Conservation (phyloP, 2,888 invertebrate species). For the Macrosoma leucophasiata region DNA sequence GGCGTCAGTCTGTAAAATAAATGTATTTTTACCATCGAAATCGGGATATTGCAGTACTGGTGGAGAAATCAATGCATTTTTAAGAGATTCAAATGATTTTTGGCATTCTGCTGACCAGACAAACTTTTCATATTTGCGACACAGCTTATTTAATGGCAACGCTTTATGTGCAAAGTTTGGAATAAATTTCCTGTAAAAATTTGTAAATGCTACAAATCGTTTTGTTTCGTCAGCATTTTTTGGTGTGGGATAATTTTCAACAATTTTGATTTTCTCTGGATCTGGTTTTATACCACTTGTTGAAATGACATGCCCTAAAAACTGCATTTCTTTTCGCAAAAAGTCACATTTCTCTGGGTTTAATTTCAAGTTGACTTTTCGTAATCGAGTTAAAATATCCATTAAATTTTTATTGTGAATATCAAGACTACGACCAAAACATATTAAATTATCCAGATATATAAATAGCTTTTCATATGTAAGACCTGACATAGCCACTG, state of each 20-base stretch:
- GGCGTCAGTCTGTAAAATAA: constrained; percentile 6
- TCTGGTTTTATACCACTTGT: constrained; percentile 16
- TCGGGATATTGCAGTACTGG: constrained; percentile 4
- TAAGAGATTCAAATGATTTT: neutral
- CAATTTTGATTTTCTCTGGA: constrained; percentile 10
- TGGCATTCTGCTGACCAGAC: neutral
- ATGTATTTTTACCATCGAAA: constrained; percentile 2
- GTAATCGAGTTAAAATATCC: constrained; percentile 10
- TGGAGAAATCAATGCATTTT: neutral
- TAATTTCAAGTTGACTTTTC: constrained; percentile 14
- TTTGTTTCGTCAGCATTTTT: constrained; percentile 11
- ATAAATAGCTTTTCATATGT: constrained; percentile 15
- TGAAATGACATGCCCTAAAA: constrained; percentile 17
- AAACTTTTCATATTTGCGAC: constrained; percentile 3
- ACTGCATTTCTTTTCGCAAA: constrained; percentile 13
- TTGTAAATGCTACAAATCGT: constrained; percentile 16
- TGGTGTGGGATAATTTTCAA: constrained; percentile 17
- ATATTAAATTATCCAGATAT: constrained; percentile 13
- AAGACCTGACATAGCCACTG: constrained; percentile 16
- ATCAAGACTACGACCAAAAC: constrained; percentile 11
- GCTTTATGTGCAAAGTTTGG: constrained; percentile 11
- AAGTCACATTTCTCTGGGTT: constrained; percentile 18
- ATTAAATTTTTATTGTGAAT: constrained; percentile 15
- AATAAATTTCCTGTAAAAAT: constrained; percentile 20
- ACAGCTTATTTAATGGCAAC: constrained; percentile 2